A percentile compares a stretch with the other conserved stretches of the same genome.
These are phyloP conservation scores for Fragum sueziense DNA, from an alignment of 2,888 invertebrate species.

Conservation along the genomic window DNA sequence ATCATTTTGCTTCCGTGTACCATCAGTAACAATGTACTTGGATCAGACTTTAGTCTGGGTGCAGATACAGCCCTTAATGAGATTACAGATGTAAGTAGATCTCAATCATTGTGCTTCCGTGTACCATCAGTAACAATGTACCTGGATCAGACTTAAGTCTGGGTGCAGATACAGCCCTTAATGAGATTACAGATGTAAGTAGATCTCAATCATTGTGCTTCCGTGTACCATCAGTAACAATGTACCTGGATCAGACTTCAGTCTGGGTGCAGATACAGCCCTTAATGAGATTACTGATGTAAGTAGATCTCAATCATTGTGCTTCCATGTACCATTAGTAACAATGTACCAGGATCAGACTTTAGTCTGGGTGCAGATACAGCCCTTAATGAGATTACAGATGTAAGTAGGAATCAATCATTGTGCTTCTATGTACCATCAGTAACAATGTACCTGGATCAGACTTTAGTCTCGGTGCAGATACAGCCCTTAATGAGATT, in stretches of 20 bases:
- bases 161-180: constrained; percentile 98
- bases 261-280: constrained; percentile 97
- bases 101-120: constrained; percentile 96
- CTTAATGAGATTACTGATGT: constrained; percentile 98
- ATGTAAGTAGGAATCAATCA: constrained; percentile 87
- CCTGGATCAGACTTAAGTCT: constrained; percentile 99
- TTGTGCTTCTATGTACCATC: constrained; percentile 97
- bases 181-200: constrained; percentile 95
- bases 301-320: constrained; percentile 93
- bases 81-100: constrained; percentile 92
- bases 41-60: constrained; percentile 98
- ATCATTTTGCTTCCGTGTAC: constrained; percentile 97
- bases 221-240: constrained; percentile 99
- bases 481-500: constrained; percentile 99
- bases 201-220: constrained; percentile 95
- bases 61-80: constrained; percentile 99
- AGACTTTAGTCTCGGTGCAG: constrained; percentile 97
- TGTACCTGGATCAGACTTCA: constrained; percentile 99
- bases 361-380: constrained; percentile 98
- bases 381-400: constrained; percentile 98
- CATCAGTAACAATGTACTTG: constrained; percentile 99
- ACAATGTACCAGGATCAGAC: constrained; percentile 99
- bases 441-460: constrained; percentile 99
- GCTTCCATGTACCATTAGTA: constrained; percentile 98
- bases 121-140: constrained; percentile 99